phyloP scores from a whole-genome alignment of 2,797 vertebrate species.

The Pelodytes ibericus region DNA sequence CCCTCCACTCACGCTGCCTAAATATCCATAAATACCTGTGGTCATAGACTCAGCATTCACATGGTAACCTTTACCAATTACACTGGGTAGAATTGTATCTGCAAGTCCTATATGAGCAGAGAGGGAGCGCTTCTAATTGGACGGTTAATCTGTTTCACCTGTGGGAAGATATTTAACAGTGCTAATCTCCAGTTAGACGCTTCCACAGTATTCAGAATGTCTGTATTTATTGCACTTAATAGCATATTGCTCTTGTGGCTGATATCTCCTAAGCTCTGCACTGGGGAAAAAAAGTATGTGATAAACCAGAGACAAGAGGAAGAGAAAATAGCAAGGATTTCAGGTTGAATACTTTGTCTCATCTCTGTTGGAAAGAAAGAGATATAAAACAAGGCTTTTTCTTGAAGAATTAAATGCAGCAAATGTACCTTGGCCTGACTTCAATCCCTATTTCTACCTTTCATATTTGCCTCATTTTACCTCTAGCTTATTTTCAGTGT shows the following conservation, averaged over 20 bases:
- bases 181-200: conserved; percentile 27
- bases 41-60: too few species aligned
- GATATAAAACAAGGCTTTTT: too few species aligned
- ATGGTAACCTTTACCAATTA: too few species aligned
- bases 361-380: too few species aligned
- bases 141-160: conserved; percentile 38
- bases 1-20: too few species aligned
- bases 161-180: background rate
- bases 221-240: conserved; percentile 28
- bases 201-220: conserved; percentile 20
- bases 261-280: conserved; percentile 12
- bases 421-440: too few species aligned
- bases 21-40: too few species aligned
- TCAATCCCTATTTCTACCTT: too few species aligned
- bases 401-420: too few species aligned
- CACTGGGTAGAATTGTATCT: too few species aligned
- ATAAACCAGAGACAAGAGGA: background rate
- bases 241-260: background rate
- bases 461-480: too few species aligned
- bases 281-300: conserved; percentile 1
- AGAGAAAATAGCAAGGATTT: background rate
- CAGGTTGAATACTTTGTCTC: background rate
- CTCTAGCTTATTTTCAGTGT: too few species aligned
- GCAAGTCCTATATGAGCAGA: background rate
- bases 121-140: conserved; percentile 16